Evolutionary conservation across 1,140 invertebrate species (phyloP).

Genomic region (Drosophila suzukii): DNA sequence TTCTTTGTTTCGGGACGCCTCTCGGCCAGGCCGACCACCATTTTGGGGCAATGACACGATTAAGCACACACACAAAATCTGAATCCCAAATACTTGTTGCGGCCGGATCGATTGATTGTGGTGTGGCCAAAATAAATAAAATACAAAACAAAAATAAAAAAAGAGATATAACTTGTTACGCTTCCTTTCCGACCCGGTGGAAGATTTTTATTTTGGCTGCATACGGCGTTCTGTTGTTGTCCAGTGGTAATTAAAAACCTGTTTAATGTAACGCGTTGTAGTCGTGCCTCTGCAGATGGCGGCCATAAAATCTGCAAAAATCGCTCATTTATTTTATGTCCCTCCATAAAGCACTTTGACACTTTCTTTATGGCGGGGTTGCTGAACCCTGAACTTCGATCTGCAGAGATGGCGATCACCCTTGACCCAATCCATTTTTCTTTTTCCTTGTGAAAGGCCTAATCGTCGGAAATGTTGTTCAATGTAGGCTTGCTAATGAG

Average conservation of each 20-base stretch:
- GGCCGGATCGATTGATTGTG: slow-evolving; percentile 39
- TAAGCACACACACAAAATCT: slow-evolving; percentile 55
- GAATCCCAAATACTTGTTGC: slow-evolving; percentile 50
- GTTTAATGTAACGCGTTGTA: slow-evolving; percentile 61
- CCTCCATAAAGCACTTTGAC: slow-evolving; percentile 56
- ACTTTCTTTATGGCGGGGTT: slow-evolving; percentile 72
- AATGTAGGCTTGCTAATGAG: slow-evolving; percentile 10
- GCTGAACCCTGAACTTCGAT: slow-evolving; percentile 57
- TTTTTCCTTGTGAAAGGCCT: not conserved
- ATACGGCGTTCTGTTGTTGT: slow-evolving; percentile 9
- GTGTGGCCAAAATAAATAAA: slow-evolving; percentile 45
- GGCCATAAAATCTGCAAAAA: slow-evolving; percentile 57
- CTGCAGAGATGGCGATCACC: slow-evolving; percentile 20
- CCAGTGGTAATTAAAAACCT: slow-evolving; percentile 62
- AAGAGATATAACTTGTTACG: slow-evolving; percentile 20
- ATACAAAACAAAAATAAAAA: slow-evolving; percentile 5
- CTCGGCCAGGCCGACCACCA: slow-evolving; percentile 57
- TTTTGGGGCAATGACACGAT: slow-evolving; percentile 80
- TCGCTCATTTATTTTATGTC: slow-evolving; percentile 36
- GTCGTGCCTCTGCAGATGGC: slow-evolving; percentile 26
- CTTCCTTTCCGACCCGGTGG: slow-evolving; percentile 29
- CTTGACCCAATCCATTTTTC: slow-evolving; percentile 29
- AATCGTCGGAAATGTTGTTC: not conserved
- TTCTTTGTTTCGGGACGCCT: slow-evolving; percentile 57
- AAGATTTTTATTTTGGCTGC: slow-evolving; percentile 21